Evolutionary conservation across 2,113 vertebrate species (phyloP).

Genomic region (Rallus limicola): DNA sequence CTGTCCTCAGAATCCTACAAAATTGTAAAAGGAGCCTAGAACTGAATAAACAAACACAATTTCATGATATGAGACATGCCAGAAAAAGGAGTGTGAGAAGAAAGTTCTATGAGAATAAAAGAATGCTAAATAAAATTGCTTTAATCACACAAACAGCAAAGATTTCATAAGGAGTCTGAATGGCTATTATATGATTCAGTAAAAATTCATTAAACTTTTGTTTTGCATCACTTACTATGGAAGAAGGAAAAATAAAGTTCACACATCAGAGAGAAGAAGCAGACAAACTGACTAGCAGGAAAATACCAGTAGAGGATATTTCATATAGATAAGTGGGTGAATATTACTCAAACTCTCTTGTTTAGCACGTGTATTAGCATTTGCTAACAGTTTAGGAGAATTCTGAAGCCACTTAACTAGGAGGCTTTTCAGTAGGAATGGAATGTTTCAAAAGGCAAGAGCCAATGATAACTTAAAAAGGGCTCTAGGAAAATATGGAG

Average conservation of each 20-base stretch:
- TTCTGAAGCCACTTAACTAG: not conserved
- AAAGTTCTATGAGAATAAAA: not conserved
- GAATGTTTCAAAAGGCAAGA: not conserved
- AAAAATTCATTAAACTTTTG: not conserved
- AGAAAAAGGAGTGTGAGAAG: not conserved
- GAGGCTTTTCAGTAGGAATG: not conserved
- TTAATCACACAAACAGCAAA: not conserved
- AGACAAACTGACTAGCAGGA: not conserved
- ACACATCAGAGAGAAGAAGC: not conserved
- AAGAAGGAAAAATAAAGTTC: not conserved
- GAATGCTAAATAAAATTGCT: not conserved
- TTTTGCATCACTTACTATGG: no score
- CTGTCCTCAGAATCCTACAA: not conserved
- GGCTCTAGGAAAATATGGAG: not conserved
- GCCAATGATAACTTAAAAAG: not conserved
- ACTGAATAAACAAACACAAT: not conserved
- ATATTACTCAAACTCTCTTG: not conserved
- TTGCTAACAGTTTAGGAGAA: not conserved
- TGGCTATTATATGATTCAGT: not conserved
- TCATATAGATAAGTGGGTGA: not conserved
- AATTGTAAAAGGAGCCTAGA: not conserved
- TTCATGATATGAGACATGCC: rapidly evolving
- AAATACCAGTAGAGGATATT: rapidly evolving
- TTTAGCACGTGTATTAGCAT: not conserved
- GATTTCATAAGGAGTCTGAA: not conserved